phyloP scores from a whole-genome alignment of 2,113 vertebrate genomes.

The Sclerurus mexicanus region DNA sequence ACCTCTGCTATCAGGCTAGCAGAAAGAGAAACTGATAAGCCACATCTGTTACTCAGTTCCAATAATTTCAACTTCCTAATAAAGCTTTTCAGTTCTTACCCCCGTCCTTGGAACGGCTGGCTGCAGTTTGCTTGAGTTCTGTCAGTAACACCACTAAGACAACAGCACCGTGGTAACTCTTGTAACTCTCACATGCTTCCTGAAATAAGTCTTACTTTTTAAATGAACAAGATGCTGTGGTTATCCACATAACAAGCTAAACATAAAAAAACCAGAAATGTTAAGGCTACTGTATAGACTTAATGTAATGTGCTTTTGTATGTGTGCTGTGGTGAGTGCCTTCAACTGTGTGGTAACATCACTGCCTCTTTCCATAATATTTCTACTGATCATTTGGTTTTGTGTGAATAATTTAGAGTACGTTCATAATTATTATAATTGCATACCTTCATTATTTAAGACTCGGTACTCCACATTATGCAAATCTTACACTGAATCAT shows the following conservation, averaged over 20 bases:
- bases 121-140: neutral
- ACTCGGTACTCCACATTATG: rapidly evolving
- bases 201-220: neutral
- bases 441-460: neutral
- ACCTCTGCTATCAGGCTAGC: neutral
- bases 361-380: neutral
- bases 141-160: neutral
- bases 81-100: neutral
- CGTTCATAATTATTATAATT: neutral
- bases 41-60: neutral
- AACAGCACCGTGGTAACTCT: neutral
- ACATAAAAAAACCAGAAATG: neutral
- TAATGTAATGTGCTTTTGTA: neutral
- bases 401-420: neutral
- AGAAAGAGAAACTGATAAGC: neutral
- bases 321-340: neutral
- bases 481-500: neutral
- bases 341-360: neutral
- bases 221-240: neutral
- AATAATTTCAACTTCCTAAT: neutral
- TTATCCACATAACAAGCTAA: neutral
- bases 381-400: neutral
- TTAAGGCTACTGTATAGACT: neutral
- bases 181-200: neutral
- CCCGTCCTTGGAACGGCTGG: neutral